Evolutionary conservation across 2,113 vertebrate genomes (phyloP).

Genomic region (Mixornis gularis): DNA sequence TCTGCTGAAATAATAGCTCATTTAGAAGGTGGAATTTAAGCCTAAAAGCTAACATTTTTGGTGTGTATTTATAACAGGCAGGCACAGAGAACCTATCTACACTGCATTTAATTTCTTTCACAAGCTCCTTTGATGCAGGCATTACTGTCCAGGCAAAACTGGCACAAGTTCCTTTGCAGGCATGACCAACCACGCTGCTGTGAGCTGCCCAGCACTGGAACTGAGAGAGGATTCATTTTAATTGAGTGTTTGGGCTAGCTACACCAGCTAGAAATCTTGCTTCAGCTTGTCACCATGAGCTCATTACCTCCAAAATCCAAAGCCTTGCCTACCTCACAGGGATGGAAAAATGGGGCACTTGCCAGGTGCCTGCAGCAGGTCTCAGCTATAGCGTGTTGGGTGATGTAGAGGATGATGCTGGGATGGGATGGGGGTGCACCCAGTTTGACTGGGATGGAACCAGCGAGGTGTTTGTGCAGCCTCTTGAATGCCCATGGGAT

Average conservation of each 20-base stretch:
- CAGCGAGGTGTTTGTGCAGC: background rate
- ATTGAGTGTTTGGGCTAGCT: background rate
- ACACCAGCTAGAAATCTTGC: background rate
- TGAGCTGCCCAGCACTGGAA: background rate
- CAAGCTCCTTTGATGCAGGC: slow-evolving; percentile 2
- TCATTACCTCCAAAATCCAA: background rate
- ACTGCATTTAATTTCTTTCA: slow-evolving; percentile 8
- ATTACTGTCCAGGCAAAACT: background rate
- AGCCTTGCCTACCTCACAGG: background rate
- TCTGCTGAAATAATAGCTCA: slow-evolving; percentile 29
- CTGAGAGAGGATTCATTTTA: background rate
- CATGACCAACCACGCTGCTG: background rate
- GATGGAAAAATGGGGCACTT: background rate
- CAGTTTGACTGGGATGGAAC: background rate
- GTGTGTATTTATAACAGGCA: background rate
- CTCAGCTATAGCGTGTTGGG: background rate
- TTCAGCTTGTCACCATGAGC: background rate
- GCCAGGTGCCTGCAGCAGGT: background rate
- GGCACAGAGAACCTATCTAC: background rate
- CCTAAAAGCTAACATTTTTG: slow-evolving; percentile 25
- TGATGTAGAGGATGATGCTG: accelerated
- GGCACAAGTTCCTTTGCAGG: background rate
- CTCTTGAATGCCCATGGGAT: background rate
- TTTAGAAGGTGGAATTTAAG: slow-evolving; percentile 24
- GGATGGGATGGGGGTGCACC: accelerated